Conservation (phyloP, 2,888 invertebrate genomes). For the Resseliella maxima region DNA sequence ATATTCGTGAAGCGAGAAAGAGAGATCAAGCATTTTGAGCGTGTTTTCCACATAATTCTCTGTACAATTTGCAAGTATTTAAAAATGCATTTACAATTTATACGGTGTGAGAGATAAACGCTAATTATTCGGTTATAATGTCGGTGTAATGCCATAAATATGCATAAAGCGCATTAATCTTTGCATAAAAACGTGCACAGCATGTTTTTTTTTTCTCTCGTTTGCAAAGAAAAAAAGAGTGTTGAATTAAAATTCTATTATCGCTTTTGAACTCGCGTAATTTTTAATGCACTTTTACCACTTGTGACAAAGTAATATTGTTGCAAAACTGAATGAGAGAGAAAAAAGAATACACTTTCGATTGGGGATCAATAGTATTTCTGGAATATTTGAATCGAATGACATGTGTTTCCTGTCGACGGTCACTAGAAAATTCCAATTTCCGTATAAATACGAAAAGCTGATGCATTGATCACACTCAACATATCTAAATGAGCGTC, state of each 20-base stretch:
- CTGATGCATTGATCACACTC: constrained; percentile 35
- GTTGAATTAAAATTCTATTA: constrained; percentile 29
- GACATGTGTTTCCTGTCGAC: background rate
- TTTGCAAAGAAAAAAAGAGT: background rate
- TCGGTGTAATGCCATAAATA: background rate
- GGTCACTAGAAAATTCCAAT: constrained; percentile 12
- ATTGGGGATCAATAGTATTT: background rate
- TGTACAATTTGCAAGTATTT: background rate
- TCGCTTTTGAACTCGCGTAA: background rate
- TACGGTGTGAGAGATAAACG: background rate
- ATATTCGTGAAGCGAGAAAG: background rate
- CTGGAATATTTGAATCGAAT: background rate
- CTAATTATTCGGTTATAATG: constrained; percentile 41
- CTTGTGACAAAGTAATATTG: background rate
- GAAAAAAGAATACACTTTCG: background rate
- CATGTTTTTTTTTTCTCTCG: too few species aligned
- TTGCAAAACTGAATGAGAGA: background rate
- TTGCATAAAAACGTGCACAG: background rate
- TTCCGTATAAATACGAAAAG: constrained; percentile 39
- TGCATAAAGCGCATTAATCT: background rate
- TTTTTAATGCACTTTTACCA: background rate
- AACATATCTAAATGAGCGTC: constrained; percentile 46
- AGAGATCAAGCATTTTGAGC: too few species aligned
- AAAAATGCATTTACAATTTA: constrained; percentile 21
- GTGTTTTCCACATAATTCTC: too few species aligned